phyloP scores from a whole-genome alignment of 2,113 vertebrate genomes.

The Nicator chloris region DNA sequence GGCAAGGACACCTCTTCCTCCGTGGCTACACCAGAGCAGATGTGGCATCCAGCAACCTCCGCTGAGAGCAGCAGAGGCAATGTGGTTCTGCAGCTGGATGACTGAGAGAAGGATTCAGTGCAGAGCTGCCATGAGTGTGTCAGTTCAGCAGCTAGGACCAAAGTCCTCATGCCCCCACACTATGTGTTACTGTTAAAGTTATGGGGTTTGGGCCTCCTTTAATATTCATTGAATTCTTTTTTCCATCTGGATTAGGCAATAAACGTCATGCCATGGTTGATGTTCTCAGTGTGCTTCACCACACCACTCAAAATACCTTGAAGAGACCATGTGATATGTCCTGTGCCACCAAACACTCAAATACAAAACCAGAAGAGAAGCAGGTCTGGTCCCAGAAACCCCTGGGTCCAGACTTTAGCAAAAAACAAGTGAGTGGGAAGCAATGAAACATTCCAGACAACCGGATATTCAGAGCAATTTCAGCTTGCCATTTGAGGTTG shows the following conservation, averaged over 20 bases:
- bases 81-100: not conserved
- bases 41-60: not conserved
- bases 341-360: not conserved
- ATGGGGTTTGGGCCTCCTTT: not conserved
- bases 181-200: not conserved
- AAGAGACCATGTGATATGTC: not conserved
- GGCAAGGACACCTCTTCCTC: not conserved
- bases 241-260: not conserved
- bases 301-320: not conserved
- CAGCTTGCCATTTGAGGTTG: not conserved
- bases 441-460: not conserved
- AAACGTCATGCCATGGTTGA: not conserved
- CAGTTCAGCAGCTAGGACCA: not conserved
- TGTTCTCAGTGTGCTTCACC: not conserved
- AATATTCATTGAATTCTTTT: not conserved
- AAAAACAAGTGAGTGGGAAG: not conserved
- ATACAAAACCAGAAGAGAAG: not conserved
- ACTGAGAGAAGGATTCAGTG: not conserved
- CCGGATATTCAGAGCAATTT: not conserved
- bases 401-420: not conserved
- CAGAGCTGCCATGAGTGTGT: not conserved
- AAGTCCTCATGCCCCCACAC: not conserved
- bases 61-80: not conserved
- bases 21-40: not conserved
- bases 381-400: not conserved